Base-by-base conservation (phyloP, 2,888 invertebrate genomes). In the Seira musarum region DNA sequence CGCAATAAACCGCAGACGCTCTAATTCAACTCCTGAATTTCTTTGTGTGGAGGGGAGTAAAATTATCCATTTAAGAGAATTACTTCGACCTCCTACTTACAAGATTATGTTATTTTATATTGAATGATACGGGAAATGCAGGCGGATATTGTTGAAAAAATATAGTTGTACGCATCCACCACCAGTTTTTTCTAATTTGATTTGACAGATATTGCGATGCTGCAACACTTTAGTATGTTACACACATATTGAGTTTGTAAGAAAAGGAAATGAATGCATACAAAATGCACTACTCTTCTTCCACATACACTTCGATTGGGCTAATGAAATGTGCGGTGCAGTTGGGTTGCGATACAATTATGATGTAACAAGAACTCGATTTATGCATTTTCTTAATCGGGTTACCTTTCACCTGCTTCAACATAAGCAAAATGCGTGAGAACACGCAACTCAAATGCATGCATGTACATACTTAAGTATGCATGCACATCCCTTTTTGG, bases 141-240 rank as follows among this genome's bases (percentile, higher is more conserved):
- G 30, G 30, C 30, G 30, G 30, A 30, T 30, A 30, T 30, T 30
- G 49, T 49, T 13, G 49, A 49, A 49, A 49, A 49, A 49, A 30
- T 5, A 30, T 30, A 30, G 8, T 8, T 30, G 30, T 5, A 30
- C 30, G 30, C 30, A 30, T 30, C 30, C 8, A 30, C 30, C 30
- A 67, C 25, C 68, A 22, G 21, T 65, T n/a, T 57, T 68, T 68
- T 57, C 68, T 68, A 53, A 68, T 68, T 68, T 68, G 25, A 68
- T 53, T 22, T 68, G 68, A 68, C 68, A 68, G 68, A 57, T 68
- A 68, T 68, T 68, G 68, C 68, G 15, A 65, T 30, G 49, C 2
- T n/a, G 49, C 15, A n/a, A n/a, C 49, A 15, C 6, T n/a, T 49
- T n/a, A 40, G 40, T n/a, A 49, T n/a, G 49, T 49, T 49, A 13